A percentile compares a stretch with the other conserved stretches of the same genome.
Conservation (phyloP, 1,140 invertebrate species). For the Stenopsyche tienmushanensis region DNA sequence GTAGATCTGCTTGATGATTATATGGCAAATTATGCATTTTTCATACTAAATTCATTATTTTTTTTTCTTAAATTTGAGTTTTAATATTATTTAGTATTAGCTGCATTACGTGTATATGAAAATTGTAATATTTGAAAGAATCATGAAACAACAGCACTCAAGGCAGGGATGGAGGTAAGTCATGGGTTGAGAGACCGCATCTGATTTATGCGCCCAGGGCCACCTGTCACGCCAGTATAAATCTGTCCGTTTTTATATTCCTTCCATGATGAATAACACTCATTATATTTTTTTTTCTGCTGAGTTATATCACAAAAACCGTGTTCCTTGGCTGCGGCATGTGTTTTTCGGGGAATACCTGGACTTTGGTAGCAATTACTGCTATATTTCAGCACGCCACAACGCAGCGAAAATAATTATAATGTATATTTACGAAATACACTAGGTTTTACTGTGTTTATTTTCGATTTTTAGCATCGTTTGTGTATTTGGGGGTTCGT, state of each 20-base stretch:
- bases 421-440: not conserved
- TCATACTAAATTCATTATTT: too few species aligned
- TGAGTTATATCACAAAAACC: not conserved
- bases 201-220: conserved; percentile 13
- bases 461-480: too few species aligned
- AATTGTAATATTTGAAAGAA: too few species aligned
- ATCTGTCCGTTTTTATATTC: conserved; percentile 20
- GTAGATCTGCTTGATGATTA: too few species aligned
- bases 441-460: not conserved
- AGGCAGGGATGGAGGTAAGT: too few species aligned
- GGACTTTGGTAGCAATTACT: not conserved
- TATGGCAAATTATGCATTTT: too few species aligned
- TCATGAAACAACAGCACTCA: too few species aligned
- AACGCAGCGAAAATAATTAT: not conserved
- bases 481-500: too few species aligned
- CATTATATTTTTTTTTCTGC: conserved; percentile 12
- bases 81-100: too few species aligned
- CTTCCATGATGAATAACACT: conserved; percentile 9
- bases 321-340: not conserved
- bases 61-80: too few species aligned
- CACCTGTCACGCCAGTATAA: conserved; percentile 18
- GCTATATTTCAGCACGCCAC: not conserved
- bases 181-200: too few species aligned
- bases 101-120: too few species aligned
- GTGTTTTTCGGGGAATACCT: not conserved